Percentiles rank a stretch among this genome's conserved stretches.
phyloP scores from a whole-genome alignment of 2,113 vertebrate species.

The Ailuropoda melanoleuca region DNA sequence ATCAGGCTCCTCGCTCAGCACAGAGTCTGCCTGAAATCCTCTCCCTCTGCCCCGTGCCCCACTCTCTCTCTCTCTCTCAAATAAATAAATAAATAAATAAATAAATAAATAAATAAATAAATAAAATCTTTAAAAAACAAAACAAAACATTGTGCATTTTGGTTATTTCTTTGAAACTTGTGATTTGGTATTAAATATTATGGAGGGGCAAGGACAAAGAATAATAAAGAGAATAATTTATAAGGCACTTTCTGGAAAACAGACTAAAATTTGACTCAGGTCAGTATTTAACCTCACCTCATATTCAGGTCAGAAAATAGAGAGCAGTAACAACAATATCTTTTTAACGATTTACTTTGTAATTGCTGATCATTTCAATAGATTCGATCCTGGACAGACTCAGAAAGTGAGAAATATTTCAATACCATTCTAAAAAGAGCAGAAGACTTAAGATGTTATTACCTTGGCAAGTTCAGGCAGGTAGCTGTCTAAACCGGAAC shows the following conservation, averaged over 20 bases:
- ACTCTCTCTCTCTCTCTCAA: background rate
- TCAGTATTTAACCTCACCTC: background rate
- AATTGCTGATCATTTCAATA: background rate
- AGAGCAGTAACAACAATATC: background rate
- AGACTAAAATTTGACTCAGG: background rate
- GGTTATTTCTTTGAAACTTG: background rate
- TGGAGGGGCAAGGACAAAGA: background rate
- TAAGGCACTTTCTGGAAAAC: background rate
- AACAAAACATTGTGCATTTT: background rate
- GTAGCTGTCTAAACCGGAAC: slow-evolving; percentile 95
- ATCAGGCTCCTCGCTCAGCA: background rate
- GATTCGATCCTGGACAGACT: background rate
- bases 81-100: too few relatives aligned
- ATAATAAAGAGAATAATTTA: background rate
- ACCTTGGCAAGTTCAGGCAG: slow-evolving; percentile 89
- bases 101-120: too few relatives aligned
- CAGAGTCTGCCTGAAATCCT: background rate
- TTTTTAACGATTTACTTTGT: background rate
- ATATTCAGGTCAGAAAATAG: background rate
- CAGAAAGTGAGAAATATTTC: background rate
- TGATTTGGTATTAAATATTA: background rate
- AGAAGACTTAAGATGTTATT: slow-evolving; percentile 27
- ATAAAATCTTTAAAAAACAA: background rate
- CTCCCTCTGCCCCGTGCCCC: background rate
- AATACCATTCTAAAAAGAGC: background rate